These are phyloP conservation scores for Formicarius rufipectus DNA, from an alignment of 2,113 vertebrate genomes.

Conservation along the genomic window DNA sequence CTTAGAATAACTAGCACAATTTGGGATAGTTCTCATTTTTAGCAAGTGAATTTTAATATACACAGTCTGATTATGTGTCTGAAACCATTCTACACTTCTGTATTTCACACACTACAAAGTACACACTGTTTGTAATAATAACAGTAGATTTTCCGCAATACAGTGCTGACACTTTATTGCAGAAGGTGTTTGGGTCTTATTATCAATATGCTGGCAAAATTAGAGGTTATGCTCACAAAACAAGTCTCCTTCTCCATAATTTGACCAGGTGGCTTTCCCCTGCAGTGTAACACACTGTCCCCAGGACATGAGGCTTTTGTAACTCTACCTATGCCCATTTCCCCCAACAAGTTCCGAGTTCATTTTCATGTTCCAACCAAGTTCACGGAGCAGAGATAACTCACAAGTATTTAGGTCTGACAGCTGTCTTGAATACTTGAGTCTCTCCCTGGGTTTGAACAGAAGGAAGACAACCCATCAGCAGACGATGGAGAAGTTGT, in stretches of 20 bases:
- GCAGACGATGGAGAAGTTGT: background rate
- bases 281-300: background rate
- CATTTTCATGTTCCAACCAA: background rate
- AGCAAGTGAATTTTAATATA: background rate
- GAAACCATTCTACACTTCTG: background rate
- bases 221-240: background rate
- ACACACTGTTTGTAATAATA: background rate
- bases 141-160: background rate
- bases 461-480: background rate
- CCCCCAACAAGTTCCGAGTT: background rate
- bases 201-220: background rate
- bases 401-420: background rate
- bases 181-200: background rate
- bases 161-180: background rate
- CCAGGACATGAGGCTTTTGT: background rate
- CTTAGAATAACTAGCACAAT: background rate
- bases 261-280: background rate
- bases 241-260: background rate
- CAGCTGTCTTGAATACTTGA: background rate
- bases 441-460: background rate
- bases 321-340: background rate
- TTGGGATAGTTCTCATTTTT: background rate
- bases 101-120: background rate
- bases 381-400: background rate
- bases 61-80: accelerated